Evolutionary conservation across 1,140 invertebrate genomes (phyloP), one percentile per base, ranked within the genome.

Genomic region (Rhagoletis pomonella): DNA sequence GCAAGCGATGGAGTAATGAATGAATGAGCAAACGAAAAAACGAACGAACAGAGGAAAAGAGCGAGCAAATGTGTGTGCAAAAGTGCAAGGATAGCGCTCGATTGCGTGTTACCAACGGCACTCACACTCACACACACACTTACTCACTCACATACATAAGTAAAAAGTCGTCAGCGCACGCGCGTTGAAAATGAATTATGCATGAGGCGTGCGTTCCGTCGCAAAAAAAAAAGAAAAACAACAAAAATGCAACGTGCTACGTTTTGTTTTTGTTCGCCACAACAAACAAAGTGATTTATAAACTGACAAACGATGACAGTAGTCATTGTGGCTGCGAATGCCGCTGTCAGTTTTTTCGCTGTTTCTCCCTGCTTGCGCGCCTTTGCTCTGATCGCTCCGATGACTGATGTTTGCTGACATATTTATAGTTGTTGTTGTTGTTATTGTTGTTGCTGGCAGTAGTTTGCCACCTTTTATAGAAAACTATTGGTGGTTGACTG

Each of bases 301-400:
- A 92, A 90, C 91, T 92, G 91, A 92, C 91, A 92, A 92, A 92
- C 91, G 91, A 92, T 92, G 91, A 92, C 91, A 92, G 91, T 92
- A 90, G 90, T 92, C 91, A 90, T 88, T 84, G 69, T 87, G n/a
- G 29, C 12, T 81, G 44, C 29, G 7, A 17, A 6, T 81, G 47
- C 17, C 6, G 73, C 47, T 73, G 69, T n/a, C 69, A 73, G 17
- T 60, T 65, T 65, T 17, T 67, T 55, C 55, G 14, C 7, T 86
- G 44, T 65, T 65, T 14, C 42, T 55, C 47, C 10, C 60, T 12
- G 7, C 4, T 58, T n/a, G 17, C 47, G 44, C 42, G 59, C 14
- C 39, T 64, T 44, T 86, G 39, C 19, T 65, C 29, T 65, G 1
- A 1, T 73, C 42, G 73, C n/a, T 55, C 14, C 50, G 73, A 81